Base-by-base conservation (phyloP, 2,888 invertebrate genomes). In the Pantelozetes paolii region DNA sequence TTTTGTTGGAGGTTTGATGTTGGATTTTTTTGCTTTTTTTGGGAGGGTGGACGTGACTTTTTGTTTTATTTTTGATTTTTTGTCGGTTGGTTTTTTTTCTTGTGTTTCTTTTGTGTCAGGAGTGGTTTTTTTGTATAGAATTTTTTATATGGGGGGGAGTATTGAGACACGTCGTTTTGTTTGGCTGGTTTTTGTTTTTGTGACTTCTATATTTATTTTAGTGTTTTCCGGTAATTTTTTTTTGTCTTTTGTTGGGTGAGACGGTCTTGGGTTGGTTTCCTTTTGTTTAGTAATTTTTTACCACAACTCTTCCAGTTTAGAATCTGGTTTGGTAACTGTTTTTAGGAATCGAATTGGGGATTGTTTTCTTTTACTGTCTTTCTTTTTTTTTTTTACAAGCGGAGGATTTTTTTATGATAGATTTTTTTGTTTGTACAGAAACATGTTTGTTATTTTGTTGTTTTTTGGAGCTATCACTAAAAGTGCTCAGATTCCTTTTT, bases 401-500 rank as follows among this genome's bases (percentile, higher is more conserved):
- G 45, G 45, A 15, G 2, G 11, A 2, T 45, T 9, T 15, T 15
- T 15, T 45, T 45, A 11, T 18, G 45, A 45, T 45, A 11, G 9
- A 45, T 45, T 45, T 50, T 50, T n/a, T 50, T 23, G 3, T n/a
- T 50, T 23, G n/a, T 40, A 13, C 8, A 40, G 40, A 9, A 40
- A 9, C 40, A 84, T 89, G 80, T 81, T 88, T 36, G 9, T 36
- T 9, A 36, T 36, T 5, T 74, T 83, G 74, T 71, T 84, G 50
- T 73, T 83, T 54, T 71, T 85, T 26, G 87, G 87, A 0, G 85
- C 86, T 72, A 86, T 89, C 84, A 89, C 89, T 76, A 90, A 90
- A 83, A 90, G 89, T 78, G 90, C 90, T 80, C 90, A 90, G 82
- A 87, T 90, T 85, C 90, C 90, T 67, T 91, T 90, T 88, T 89